phyloP scores from a whole-genome alignment of 2,888 invertebrate species.

The Erebia epiphron region DNA sequence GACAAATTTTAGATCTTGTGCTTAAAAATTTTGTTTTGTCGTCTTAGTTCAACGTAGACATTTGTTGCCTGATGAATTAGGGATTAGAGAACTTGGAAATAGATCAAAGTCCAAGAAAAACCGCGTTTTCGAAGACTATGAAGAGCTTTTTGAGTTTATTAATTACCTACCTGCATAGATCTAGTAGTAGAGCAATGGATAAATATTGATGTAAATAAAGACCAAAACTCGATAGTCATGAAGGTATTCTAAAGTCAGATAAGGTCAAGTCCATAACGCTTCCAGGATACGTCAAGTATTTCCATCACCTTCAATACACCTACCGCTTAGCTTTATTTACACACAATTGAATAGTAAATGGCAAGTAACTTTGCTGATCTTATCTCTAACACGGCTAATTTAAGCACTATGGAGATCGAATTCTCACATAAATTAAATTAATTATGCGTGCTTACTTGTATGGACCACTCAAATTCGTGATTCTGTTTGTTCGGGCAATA shows the following conservation, averaged over 20 bases:
- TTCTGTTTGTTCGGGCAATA: constrained; percentile 17
- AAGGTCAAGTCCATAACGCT: constrained; percentile 1
- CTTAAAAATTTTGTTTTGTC: too few relatives aligned
- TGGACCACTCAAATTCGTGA: constrained; percentile 20
- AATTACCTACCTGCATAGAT: too few relatives aligned
- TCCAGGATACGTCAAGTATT: neutral
- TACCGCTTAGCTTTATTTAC: neutral
- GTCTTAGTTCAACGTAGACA: too few relatives aligned
- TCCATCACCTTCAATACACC: neutral
- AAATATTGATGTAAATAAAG: neutral
- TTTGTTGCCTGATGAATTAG: too few relatives aligned
- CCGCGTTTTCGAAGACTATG: too few relatives aligned
- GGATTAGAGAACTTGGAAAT: too few relatives aligned
- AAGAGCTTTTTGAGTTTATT: too few relatives aligned
- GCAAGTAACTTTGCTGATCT: constrained; percentile 27
- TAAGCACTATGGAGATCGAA: constrained; percentile 24
- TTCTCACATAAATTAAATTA: constrained; percentile 33
- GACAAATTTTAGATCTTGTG: too few relatives aligned
- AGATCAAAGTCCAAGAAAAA: too few relatives aligned
- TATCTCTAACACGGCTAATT: constrained; percentile 23
- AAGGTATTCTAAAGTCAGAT: neutral
- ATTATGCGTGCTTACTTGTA: neutral
- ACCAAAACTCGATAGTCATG: neutral
- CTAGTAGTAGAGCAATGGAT: too few relatives aligned
- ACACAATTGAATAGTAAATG: constrained; percentile 9